Conservation (phyloP, 2,113 vertebrate species). For the Tonatia bakeri region DNA sequence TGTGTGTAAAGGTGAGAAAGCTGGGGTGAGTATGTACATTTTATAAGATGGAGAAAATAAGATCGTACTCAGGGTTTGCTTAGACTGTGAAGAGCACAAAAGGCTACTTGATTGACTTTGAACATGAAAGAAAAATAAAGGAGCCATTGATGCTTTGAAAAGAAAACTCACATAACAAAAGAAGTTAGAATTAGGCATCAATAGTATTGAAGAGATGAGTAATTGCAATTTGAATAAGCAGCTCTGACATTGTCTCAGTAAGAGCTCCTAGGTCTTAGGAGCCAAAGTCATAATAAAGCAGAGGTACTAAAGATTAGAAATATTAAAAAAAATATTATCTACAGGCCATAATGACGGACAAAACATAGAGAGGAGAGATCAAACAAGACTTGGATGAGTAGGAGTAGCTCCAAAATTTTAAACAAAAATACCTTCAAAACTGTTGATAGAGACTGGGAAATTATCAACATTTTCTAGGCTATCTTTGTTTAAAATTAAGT, state of each 20-base stretch:
- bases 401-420: not conserved
- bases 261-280: not conserved
- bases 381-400: not conserved
- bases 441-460: not conserved
- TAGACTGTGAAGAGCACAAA: not conserved
- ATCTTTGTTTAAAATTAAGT: not conserved
- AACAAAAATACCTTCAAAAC: not conserved
- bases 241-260: not conserved
- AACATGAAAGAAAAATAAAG: not conserved
- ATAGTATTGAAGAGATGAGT: rapidly evolving
- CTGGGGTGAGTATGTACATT: not conserved
- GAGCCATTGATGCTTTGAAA: not conserved
- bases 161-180: not conserved
- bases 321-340: not conserved
- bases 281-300: not conserved
- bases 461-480: not conserved
- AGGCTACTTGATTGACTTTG: not conserved
- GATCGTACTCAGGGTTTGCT: not conserved
- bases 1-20: not conserved
- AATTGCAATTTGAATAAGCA: not conserved
- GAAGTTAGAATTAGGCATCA: not conserved
- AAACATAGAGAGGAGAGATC: not conserved
- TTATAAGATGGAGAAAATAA: not conserved
- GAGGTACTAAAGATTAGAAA: not conserved
- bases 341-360: not conserved